Evolutionary conservation across 2,113 vertebrate species (phyloP), one percentile per base, ranked within the genome.

Genomic region (Haliaeetus leucogaster): DNA sequence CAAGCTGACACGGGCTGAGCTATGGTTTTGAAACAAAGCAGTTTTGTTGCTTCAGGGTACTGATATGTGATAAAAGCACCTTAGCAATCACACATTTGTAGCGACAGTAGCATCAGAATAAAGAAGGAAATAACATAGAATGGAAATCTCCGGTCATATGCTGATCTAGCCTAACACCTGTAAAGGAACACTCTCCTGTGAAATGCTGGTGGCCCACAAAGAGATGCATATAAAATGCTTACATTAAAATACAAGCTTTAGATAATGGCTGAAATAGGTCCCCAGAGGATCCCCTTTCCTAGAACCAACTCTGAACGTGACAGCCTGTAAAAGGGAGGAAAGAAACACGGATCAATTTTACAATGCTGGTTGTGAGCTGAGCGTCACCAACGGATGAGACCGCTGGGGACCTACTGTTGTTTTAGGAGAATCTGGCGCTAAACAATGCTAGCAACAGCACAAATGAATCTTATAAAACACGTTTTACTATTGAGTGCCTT

Each of bases 301-400:
- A 6, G 0, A 91, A 61, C 32, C 58, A 88, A 16, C n/a, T 77
- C 78, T 55, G 47, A 62, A 61, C 5, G 18, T 50, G 67, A 58
- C 50, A 87, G 58, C 15, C 58, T 87, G 20, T 86, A 81, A 93
- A 87, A 63, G 40, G 25, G 29, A 76, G 23, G 74, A 71, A 84
- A 70, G 58, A 86, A 95, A 73, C 53, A 72, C 14, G 36, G 17
- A 62, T 74, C 36, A 79, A 16, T 82, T 93, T 90, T 79, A 73
- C 50, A 86, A 6, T n/a, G 23, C 13, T 53, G 6, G 11, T 58
- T 89, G 42, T 43, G 50, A 91, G 30, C 45, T 79, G 68, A 84
- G 56, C 0, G 0, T 76, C 3, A 10, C 42, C 42, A 93, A 22
- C 0, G 0, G 45, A 45, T 61, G 47, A 70, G 47, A 62, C 20